Evolutionary conservation across 1,140 invertebrate genomes (phyloP).

Genomic region (Drosophila nigrodunni): DNA sequence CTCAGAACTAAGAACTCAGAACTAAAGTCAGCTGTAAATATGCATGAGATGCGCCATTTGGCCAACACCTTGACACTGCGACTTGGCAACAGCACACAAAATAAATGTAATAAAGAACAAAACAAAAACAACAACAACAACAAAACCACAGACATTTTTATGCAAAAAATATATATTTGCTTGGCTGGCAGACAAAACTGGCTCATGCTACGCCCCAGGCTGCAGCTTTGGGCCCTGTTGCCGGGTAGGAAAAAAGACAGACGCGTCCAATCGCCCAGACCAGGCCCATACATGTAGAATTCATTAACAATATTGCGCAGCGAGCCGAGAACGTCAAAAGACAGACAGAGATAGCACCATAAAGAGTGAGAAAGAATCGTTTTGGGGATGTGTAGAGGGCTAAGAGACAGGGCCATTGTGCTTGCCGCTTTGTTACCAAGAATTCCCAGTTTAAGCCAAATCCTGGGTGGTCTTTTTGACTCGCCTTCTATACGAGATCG

Average conservation of each 20-base stretch:
- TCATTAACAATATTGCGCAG: constrained; percentile 77
- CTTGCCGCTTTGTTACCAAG: constrained; percentile 57
- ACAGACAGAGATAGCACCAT: constrained; percentile 4
- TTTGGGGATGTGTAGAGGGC: not conserved
- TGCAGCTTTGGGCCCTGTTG: constrained; percentile 27
- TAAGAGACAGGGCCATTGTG: constrained; percentile 16
- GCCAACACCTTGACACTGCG: constrained; percentile 73
- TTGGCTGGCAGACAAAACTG: constrained; percentile 59
- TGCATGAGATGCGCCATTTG: constrained; percentile 59
- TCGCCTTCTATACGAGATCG: constrained; percentile 30
- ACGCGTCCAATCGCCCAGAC: constrained; percentile 43
- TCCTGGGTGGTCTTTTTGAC: constrained; percentile 70
- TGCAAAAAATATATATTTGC: constrained; percentile 61
- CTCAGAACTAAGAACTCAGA: no score
- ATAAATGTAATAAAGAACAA: constrained; percentile 36
- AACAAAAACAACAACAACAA: not conserved
- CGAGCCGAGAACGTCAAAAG: constrained; percentile 11
- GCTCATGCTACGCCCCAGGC: constrained; percentile 46
- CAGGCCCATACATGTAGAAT: constrained; percentile 67
- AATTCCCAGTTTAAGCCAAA: constrained; percentile 62
- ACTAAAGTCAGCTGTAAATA: constrained; percentile 53
- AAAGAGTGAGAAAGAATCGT: constrained; percentile 1
- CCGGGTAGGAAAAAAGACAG: constrained; percentile 1
- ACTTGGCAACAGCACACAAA: constrained; percentile 60
- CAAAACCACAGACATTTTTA: constrained; percentile 45